Percentiles rank a stretch among this genome's conserved stretches.
Conservation (phyloP, 1,140 invertebrate genomes). For the Bombus picipes region DNA sequence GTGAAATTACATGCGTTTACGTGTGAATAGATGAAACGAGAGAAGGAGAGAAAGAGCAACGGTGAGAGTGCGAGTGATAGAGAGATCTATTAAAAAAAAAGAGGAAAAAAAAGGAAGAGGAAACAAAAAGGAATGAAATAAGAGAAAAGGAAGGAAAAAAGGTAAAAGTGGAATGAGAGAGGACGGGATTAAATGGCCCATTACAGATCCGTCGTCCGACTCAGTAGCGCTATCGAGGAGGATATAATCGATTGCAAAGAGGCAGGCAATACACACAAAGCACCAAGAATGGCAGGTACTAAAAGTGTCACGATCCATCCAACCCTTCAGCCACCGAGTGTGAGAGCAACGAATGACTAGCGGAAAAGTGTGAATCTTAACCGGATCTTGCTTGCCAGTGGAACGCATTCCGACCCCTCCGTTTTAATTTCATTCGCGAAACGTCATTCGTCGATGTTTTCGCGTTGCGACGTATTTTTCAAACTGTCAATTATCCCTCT, state of each 20-base stretch:
- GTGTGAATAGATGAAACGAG: not conserved
- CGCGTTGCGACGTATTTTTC: not conserved
- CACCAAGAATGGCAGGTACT: slow-evolving; percentile 55
- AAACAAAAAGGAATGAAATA: slow-evolving; percentile 16
- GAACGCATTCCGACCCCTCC: not conserved
- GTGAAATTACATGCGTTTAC: slow-evolving; percentile 33
- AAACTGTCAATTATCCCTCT: not conserved
- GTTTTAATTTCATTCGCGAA: not conserved
- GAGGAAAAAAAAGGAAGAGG: not conserved
- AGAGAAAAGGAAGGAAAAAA: slow-evolving; percentile 5
- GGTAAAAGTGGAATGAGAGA: not conserved
- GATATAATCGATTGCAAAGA: slow-evolving; percentile 74
- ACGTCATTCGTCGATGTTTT: not conserved
- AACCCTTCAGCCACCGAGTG: slow-evolving; percentile 60
- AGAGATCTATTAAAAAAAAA: not conserved
- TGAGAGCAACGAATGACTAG: slow-evolving; percentile 52
- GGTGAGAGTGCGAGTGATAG: slow-evolving; percentile 58
- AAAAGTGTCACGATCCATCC: slow-evolving; percentile 64
- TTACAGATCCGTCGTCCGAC: slow-evolving; percentile 76
- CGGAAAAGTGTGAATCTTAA: slow-evolving; percentile 52
- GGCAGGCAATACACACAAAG: slow-evolving; percentile 74
- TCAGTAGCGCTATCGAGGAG: slow-evolving; percentile 74
- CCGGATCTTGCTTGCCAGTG: slow-evolving; percentile 52
- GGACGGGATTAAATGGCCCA: slow-evolving; percentile 57
- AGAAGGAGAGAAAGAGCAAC: slow-evolving; percentile 14